Base-by-base conservation (phyloP, 2,888 invertebrate genomes). In the Hemistola chrysoprasaria region DNA sequence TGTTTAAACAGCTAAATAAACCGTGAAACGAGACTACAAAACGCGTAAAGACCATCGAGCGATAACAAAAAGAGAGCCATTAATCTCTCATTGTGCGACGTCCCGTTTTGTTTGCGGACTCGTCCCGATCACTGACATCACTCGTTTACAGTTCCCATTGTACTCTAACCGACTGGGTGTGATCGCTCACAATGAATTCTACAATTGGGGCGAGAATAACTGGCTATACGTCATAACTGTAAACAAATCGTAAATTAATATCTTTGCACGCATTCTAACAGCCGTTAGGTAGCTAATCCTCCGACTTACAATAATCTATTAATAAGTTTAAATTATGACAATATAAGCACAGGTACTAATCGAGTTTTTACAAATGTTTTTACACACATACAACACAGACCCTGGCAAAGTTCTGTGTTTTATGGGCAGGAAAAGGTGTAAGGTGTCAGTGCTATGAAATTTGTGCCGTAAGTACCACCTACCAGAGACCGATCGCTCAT, bases 21-120 rank as follows among this genome's bases (percentile, higher is more conserved):
- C 78, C 82, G 76, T 85, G 84, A 86, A 86, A 85, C 80, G 83
- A 84, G 74, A 69, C 78, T 74, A 80, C 84, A 83, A 82, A 84
- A 76, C 65, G 69, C 68, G 76, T 79, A 78, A 86, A 85, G 80
- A 85, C 73, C 77, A 80, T 80, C 75, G 69, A 66, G 65, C 70
- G 77, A 75, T 81, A 78, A 85, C 85, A 86, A 83, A 82, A 81
- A 78, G 78, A 62, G 63, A 59, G 71, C 75, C 82, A 87, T 87
- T 86, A 87, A 87, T 87, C 87, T 82, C 78, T 71, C 70, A 85
- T 85, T 87, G 87, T 87, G 76, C 64, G 71, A 71, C 65, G 67
- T 71, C 67, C 71, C 73, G 79, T 76, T 74, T 74, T 86, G 86
- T 86, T 82, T 83, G 80, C 83, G 69, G 74, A 78, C 75, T 73